These are phyloP conservation scores for Solenopsis fugax DNA, from an alignment of 1,140 invertebrate genomes.

Conservation along the genomic window DNA sequence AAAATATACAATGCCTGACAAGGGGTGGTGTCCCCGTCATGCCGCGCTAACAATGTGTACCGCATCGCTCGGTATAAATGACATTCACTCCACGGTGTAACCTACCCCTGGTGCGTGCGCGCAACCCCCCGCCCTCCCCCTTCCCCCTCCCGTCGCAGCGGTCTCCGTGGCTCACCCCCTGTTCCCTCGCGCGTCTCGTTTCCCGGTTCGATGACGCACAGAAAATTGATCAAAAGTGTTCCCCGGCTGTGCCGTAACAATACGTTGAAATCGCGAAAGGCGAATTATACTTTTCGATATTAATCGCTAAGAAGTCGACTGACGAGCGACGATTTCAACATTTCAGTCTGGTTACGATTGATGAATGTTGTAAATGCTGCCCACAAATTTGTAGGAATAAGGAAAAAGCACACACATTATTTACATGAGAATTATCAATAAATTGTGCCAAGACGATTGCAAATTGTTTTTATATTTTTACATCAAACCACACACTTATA, in stretches of 20 bases:
- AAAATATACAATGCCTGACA: conserved; percentile 86
- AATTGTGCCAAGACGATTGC: neutral
- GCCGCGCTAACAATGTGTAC: conserved; percentile 82
- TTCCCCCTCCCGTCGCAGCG: neutral
- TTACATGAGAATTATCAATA: neutral
- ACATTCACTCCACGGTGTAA: conserved; percentile 80
- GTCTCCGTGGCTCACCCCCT: neutral
- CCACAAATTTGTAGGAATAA: neutral
- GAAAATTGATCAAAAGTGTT: conserved; percentile 62
- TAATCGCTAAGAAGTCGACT: neutral
- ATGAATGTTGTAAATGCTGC: neutral
- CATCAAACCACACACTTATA: neutral
- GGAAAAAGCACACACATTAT: neutral
- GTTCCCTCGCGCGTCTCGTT: conserved; percentile 11
- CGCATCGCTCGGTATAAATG: conserved; percentile 80
- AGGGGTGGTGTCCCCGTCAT: conserved; percentile 76
- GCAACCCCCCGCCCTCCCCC: neutral
- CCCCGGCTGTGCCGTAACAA: neutral
- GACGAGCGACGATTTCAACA: neutral
- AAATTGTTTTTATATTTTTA: neutral
- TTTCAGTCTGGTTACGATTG: neutral
- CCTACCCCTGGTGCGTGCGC: conserved; percentile 64
- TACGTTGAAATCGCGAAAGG: conserved; percentile 21
- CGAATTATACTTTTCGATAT: conserved; percentile 9
- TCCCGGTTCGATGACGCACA: conserved; percentile 38